Conservation (phyloP, 2,113 vertebrate species). For the Saimiri boliviensis region DNA sequence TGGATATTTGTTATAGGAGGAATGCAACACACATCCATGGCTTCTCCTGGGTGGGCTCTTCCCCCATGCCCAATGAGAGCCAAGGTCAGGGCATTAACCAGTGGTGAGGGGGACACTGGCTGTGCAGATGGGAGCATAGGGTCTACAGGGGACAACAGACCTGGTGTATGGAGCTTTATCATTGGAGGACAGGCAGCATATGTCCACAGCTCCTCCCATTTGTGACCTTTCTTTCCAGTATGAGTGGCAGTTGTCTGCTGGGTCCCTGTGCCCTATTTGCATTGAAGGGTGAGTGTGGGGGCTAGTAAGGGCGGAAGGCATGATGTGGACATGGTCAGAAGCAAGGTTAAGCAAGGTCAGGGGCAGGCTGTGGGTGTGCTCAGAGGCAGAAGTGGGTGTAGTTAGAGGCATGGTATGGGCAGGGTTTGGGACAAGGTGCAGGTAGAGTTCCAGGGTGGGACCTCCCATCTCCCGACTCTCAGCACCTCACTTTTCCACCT, state of each 20-base stretch:
- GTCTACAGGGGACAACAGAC: background rate
- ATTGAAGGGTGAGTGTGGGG: slow-evolving; percentile 85
- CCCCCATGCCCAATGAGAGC: background rate
- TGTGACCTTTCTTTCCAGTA: slow-evolving; percentile 75
- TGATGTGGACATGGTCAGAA: background rate
- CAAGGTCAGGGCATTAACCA: background rate
- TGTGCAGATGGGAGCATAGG: background rate
- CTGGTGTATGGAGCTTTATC: background rate
- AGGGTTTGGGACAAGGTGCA: background rate
- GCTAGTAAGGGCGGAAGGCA: background rate
- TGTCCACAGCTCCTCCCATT: background rate
- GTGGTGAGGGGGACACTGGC: background rate
- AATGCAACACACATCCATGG: background rate
- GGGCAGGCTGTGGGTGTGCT: background rate
- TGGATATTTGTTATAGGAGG: background rate
- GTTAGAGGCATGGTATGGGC: background rate
- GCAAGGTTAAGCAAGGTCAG: slow-evolving; percentile 75
- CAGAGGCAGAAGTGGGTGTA: background rate
- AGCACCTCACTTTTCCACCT: background rate
- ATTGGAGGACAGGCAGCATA: background rate
- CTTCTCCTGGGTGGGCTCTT: background rate
- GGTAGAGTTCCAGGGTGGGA: no score
- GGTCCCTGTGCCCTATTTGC: slow-evolving; percentile 90
- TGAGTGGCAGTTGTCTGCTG: slow-evolving; percentile 90
- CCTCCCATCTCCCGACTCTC: background rate